These are phyloP conservation scores for Limonius californicus DNA, from an alignment of 1,140 invertebrate genomes.

Conservation along the genomic window DNA sequence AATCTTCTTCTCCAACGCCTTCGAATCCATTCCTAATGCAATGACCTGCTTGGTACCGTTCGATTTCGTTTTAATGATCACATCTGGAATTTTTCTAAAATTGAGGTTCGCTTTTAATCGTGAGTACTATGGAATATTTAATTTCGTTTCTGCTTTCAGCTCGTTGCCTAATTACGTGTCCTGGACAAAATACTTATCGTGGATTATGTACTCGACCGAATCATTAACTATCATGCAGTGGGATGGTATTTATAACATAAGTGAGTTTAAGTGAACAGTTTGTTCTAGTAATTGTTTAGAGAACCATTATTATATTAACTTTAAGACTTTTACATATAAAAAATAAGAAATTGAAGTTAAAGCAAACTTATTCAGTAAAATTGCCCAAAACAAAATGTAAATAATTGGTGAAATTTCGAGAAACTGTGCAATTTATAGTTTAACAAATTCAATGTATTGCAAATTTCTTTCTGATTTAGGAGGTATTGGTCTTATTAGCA, in stretches of 20 bases:
- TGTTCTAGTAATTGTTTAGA: no score
- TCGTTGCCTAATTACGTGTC: slow-evolving; percentile 73
- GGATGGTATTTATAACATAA: slow-evolving; percentile 71
- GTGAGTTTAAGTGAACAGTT: slow-evolving; percentile 58
- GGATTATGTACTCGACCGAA: slow-evolving; percentile 91
- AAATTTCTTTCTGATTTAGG: no score
- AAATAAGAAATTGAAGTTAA: no score
- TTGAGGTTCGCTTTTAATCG: slow-evolving; percentile 60
- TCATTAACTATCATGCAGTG: slow-evolving; percentile 78
- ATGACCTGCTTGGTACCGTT: slow-evolving; percentile 84
- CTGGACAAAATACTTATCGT: slow-evolving; percentile 87
- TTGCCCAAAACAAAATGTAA: no score
- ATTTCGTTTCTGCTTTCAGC: slow-evolving; percentile 52
- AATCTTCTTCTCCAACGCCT: slow-evolving; percentile 79
- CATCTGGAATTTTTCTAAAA: slow-evolving; percentile 79
- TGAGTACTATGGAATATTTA: neutral
- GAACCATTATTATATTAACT: no score
- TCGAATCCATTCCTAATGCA: slow-evolving; percentile 72
- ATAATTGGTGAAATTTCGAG: no score
- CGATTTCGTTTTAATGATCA: slow-evolving; percentile 84
- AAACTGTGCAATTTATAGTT: no score
- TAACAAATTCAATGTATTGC: no score
- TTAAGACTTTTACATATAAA: no score
- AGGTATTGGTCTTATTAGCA: no score
- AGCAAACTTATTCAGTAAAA: neutral